Evolutionary conservation across 1,140 invertebrate species (phyloP), one percentile per base, ranked within the genome.

Genomic region (Euura lappo): DNA sequence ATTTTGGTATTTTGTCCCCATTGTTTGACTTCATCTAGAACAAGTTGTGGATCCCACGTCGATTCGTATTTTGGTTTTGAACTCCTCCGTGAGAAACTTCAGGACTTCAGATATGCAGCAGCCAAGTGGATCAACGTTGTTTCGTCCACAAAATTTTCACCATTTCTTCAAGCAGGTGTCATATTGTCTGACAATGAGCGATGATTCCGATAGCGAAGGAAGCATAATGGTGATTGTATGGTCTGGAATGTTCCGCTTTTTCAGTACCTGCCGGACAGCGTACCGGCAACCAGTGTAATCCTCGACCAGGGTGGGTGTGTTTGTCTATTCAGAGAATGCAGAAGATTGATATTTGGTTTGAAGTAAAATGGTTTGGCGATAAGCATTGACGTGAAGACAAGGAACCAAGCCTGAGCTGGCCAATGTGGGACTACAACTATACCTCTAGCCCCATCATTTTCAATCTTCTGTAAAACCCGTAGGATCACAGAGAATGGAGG

Each of bases 1-100:
- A n/a, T n/a, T n/a, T n/a, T n/a, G n/a, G n/a, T n/a, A n/a, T n/a
- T n/a, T n/a, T n/a, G n/a, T 46, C 72, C 72, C 76, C 71, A 28
- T 13, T 65, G 60, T 10, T 2, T 46, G 4, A 80, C 6, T n/a
- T 70, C 28, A 44, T 75, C 46, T 67, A 81, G 72, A 46, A 79
- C 77, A 51, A 77, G 8, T 71, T 77, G n/a, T n/a, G n/a, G n/a
- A n/a, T n/a, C n/a, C n/a, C n/a, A n/a, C n/a, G n/a, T n/a, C n/a
- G n/a, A n/a, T 4, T 44, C 71, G 72, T 82, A 81, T 74, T 81
- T 82, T 2, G 79, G 79, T 45, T 45, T 44, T 6, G 64, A n/a
- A 7, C 79, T 79, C 28, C 68, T 51, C 47, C 47, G 6, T 51
- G 47, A 51, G 11, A 51, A 51, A 11, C 11, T 11, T 51, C 47